Percentiles rank a stretch among this genome's conserved stretches.
These are phyloP conservation scores for Nibea albiflora DNA, from an alignment of 2,113 vertebrate genomes.

Conservation along the genomic window DNA sequence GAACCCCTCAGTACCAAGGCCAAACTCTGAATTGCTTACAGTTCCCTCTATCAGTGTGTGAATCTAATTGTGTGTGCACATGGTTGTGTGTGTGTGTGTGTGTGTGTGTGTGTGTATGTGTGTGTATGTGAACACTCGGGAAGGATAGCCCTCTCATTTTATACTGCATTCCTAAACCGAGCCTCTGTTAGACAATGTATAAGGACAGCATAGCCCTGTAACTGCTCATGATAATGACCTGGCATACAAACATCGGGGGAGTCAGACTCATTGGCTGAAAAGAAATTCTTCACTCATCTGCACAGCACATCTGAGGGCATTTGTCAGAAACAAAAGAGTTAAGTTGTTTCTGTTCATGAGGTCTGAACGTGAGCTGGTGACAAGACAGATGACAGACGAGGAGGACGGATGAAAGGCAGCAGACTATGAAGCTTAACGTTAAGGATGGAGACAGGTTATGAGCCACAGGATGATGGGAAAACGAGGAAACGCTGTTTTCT, in stretches of 20 bases:
- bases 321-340: constrained; percentile 21
- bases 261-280: not conserved
- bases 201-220: constrained; percentile 18
- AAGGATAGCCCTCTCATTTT: constrained; percentile 14
- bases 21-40: constrained; percentile 53
- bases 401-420: constrained; percentile 10
- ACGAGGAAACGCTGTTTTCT: constrained; percentile 28
- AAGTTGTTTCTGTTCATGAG: constrained; percentile 19
- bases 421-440: not conserved
- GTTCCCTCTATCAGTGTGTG: constrained; percentile 47
- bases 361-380: constrained; percentile 14
- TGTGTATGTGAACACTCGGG: constrained; percentile 1
- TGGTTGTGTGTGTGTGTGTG: constrained; percentile 16
- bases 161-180: constrained; percentile 38
- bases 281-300: constrained; percentile 24
- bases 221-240: constrained; percentile 37
- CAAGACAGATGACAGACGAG: not conserved
- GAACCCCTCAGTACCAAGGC: constrained; percentile 42
- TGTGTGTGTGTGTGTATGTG: constrained; percentile 3
- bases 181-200: constrained; percentile 2
- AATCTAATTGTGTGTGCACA: constrained; percentile 28
- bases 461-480: constrained; percentile 7
- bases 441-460: constrained; percentile 12
- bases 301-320: constrained; percentile 26
- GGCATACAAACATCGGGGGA: constrained; percentile 27